These are phyloP conservation scores for Drosophila mercatorum DNA, from an alignment of 2,888 invertebrate genomes.

Conservation along the genomic window DNA sequence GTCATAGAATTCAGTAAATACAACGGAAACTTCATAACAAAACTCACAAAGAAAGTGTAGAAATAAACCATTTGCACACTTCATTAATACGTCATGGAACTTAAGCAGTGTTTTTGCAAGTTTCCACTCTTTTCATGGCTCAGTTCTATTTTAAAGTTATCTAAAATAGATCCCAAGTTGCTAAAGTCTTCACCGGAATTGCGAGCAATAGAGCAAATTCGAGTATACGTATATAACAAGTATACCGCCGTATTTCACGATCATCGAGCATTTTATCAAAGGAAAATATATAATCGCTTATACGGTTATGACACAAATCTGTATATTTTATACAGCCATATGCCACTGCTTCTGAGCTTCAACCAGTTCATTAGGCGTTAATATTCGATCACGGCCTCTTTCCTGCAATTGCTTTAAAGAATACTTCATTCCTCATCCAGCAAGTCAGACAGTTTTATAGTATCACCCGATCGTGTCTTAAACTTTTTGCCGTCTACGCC, in stretches of 20 bases:
- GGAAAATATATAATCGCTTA: conserved; percentile 98
- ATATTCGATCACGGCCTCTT: conserved; percentile 93
- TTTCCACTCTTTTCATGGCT: conserved; percentile 97
- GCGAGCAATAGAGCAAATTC: conserved; percentile 95
- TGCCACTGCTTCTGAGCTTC: conserved; percentile 95
- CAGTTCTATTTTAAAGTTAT: conserved; percentile 87
- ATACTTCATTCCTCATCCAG: conserved; percentile 95
- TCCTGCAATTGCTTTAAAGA: conserved; percentile 93
- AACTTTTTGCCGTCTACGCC: conserved; percentile 99
- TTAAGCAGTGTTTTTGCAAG: conserved; percentile 93
- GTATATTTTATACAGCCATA: conserved; percentile 99
- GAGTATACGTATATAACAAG: conserved; percentile 95
- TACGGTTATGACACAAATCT: conserved; percentile 96
- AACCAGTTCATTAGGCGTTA: conserved; percentile 92
- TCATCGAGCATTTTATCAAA: conserved; percentile 99
- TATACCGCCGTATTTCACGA: conserved; percentile 99
- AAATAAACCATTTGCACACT: conserved; percentile 92
- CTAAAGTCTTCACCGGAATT: conserved; percentile 86
- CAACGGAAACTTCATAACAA: conserved; percentile 96
- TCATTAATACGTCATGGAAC: conserved; percentile 94
- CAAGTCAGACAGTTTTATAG: conserved; percentile 93
- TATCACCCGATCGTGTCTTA: conserved; percentile 98
- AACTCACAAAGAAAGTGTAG: conserved; percentile 97
- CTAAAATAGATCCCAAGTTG: conserved; percentile 87
- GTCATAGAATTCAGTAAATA: conserved; percentile 99